phyloP scores from a whole-genome alignment of 2,113 vertebrate species.

The Antennarius striatus region DNA sequence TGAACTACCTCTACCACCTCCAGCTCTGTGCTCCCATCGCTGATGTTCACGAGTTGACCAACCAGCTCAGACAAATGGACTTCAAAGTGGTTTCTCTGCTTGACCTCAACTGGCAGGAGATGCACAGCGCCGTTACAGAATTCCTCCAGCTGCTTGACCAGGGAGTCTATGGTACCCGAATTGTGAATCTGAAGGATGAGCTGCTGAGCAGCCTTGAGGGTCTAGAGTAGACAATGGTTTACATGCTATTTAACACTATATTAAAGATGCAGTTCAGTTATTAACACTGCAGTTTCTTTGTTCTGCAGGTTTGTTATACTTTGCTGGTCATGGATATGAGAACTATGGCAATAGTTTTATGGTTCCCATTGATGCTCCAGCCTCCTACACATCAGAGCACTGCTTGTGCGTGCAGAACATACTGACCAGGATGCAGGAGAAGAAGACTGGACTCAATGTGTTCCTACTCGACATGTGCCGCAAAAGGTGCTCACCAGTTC shows the following conservation, averaged over 20 bases:
- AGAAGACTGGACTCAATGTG: constrained; percentile 84
- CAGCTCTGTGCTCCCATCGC: constrained; percentile 84
- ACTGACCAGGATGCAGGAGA: constrained; percentile 85
- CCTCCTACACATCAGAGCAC: constrained; percentile 82
- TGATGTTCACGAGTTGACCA: constrained; percentile 83
- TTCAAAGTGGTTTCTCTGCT: constrained; percentile 90
- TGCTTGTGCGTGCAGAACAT: constrained; percentile 87
- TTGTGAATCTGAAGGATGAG: neutral
- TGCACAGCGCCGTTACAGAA: constrained; percentile 85
- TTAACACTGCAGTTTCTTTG: neutral
- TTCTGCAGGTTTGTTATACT: constrained; percentile 85
- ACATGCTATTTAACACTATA: too few relatives aligned
- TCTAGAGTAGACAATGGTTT: too few relatives aligned
- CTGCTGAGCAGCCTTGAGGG: neutral
- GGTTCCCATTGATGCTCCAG: constrained; percentile 86
- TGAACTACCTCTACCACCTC: constrained; percentile 85
- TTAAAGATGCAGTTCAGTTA: too few relatives aligned
- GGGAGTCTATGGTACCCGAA: constrained; percentile 83
- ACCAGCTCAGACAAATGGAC: constrained; percentile 85
- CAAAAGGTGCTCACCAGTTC: constrained; percentile 76
- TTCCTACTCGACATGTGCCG: constrained; percentile 91
- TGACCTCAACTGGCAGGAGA: constrained; percentile 86
- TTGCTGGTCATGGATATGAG: constrained; percentile 87
- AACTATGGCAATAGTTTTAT: constrained; percentile 92
- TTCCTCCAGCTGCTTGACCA: constrained; percentile 87